phyloP scores from a whole-genome alignment of 30 jellyfish, hydroid and myxozoan species.

The Aurelia sp. region DNA sequence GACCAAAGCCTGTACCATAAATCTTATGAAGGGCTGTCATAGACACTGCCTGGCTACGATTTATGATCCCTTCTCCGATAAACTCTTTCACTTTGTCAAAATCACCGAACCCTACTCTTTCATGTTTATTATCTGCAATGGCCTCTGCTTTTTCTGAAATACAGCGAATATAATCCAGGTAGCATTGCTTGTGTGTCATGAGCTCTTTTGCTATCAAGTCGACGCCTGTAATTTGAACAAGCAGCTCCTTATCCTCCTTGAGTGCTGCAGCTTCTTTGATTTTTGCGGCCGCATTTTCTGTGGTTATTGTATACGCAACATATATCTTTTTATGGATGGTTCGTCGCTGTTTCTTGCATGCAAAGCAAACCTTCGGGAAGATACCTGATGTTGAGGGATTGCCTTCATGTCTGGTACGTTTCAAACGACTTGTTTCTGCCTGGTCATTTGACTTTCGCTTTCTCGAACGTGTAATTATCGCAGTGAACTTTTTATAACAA shows the following conservation, averaged over 20 bases:
- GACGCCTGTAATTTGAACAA: conserved; percentile 22
- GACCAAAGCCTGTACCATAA: conserved; percentile 31
- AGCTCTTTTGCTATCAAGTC: conserved; percentile 43
- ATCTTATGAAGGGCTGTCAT: conserved; percentile 21
- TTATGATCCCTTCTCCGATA: conserved; percentile 28
- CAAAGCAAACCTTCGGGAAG: conserved; percentile 28
- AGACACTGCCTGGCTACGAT: conserved; percentile 33
- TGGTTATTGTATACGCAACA: conserved; percentile 23
- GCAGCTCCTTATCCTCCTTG: conserved; percentile 4
- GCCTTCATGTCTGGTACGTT: conserved; percentile 23
- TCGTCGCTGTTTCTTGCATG: conserved; percentile 25
- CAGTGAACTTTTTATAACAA: no score
- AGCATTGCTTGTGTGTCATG: conserved; percentile 53
- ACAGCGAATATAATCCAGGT: conserved; percentile 32
- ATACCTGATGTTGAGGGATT: conserved; percentile 46
- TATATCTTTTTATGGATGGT: conserved; percentile 13
- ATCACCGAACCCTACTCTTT: conserved; percentile 20
- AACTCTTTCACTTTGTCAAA: conserved; percentile 10
- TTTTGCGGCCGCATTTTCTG: conserved; percentile 36
- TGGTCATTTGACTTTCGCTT: no score
- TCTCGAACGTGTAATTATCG: no score
- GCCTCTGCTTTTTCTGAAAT: conserved; percentile 16
- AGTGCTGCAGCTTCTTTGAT: conserved; percentile 46
- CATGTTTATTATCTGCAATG: conserved; percentile 10
- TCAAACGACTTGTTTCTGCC: conserved; percentile 20